Conservation (phyloP, 2,113 vertebrate species). For the Dromiciops gliroides region DNA sequence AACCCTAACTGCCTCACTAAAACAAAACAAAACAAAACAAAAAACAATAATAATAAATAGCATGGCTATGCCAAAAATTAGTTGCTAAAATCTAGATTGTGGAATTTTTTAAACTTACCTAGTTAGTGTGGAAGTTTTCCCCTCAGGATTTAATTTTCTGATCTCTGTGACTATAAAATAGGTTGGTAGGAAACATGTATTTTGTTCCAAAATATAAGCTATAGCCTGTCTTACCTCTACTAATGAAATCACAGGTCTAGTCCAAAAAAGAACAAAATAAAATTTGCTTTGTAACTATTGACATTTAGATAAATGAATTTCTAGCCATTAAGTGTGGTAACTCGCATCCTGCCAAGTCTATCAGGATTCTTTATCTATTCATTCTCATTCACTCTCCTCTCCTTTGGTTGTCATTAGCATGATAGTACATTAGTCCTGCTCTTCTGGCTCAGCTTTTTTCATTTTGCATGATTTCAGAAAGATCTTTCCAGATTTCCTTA, state of each 20-base stretch:
- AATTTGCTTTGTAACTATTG: background rate
- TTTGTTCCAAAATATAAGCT: slow-evolving; percentile 97
- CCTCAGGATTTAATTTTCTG: slow-evolving; percentile 96
- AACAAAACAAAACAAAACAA: too few relatives aligned
- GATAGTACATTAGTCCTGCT: background rate
- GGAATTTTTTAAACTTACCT: slow-evolving; percentile 85
- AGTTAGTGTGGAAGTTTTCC: slow-evolving; percentile 97
- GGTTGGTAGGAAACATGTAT: slow-evolving; percentile 96
- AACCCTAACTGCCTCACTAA: too few relatives aligned
- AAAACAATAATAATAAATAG: too few relatives aligned
- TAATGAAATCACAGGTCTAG: background rate
- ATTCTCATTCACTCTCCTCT: background rate
- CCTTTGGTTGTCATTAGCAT: background rate
- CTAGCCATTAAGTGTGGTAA: background rate
- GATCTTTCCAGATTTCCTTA: background rate
- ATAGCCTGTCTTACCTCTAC: slow-evolving; percentile 88
- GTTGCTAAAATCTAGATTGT: background rate
- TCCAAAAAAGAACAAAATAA: background rate
- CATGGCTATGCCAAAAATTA: background rate
- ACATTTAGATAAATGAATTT: background rate
- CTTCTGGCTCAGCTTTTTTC: background rate
- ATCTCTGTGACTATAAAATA: slow-evolving; percentile 98
- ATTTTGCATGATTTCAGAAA: background rate
- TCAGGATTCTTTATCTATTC: background rate
- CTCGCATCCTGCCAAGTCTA: background rate